Conservation (phyloP, 2,797 vertebrate species). For the Xenentodon cancila region DNA sequence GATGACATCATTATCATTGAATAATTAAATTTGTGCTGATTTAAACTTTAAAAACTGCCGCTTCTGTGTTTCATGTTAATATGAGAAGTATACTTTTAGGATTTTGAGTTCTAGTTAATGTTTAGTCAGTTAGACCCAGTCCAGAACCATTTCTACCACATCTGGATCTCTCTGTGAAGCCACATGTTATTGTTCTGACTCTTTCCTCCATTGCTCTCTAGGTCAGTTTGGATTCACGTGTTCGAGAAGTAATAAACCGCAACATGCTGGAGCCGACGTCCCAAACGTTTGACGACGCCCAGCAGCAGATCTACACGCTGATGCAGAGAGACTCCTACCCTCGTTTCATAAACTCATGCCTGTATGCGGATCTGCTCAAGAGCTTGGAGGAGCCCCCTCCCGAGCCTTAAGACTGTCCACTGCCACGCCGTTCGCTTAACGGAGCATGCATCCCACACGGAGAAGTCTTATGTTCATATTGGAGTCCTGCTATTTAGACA, state of each 20-base stretch:
- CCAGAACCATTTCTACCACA: too few species aligned
- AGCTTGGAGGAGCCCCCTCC: constrained; percentile 72
- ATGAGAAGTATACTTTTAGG: background rate
- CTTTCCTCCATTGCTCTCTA: constrained; percentile 43
- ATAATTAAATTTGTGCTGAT: background rate
- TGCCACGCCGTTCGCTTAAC: constrained; percentile 54
- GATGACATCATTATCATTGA: background rate
- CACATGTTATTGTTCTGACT: background rate
- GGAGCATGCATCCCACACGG: constrained; percentile 64
- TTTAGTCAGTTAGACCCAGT: too few species aligned
- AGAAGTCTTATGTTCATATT: constrained; percentile 51
- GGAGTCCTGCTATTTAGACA: constrained; percentile 63
- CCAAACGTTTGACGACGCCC: constrained; percentile 95
- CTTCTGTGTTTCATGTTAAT: constrained; percentile 1
- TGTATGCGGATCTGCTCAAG: constrained; percentile 90
- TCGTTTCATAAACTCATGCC: constrained; percentile 92
- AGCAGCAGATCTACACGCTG: constrained; percentile 97
- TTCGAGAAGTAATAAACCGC: constrained; percentile 93
- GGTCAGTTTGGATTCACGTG: constrained; percentile 97
- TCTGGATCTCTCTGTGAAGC: too few species aligned
- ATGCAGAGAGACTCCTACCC: constrained; percentile 99
- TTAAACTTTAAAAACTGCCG: background rate
- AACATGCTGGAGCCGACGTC: constrained; percentile 95
- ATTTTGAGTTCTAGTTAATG: too few species aligned
- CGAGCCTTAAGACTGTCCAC: constrained; percentile 64